Evolutionary conservation across 2,797 vertebrate genomes (phyloP), one percentile per base, ranked within the genome.

Genomic region (Tadarida brasiliensis): DNA sequence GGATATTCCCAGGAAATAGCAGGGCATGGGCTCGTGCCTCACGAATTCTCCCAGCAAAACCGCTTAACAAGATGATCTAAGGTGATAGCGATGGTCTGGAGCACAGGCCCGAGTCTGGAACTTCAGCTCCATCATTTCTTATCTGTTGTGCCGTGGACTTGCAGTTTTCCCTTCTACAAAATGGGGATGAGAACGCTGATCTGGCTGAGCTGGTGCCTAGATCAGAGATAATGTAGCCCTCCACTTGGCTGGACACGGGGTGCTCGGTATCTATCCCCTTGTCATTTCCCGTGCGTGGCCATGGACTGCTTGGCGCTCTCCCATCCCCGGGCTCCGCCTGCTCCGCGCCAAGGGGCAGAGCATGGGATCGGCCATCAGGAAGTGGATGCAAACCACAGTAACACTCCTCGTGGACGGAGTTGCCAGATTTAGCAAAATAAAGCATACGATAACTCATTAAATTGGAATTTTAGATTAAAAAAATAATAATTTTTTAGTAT

Each of bases 1-100:
- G 92, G 47, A 84, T 88, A 81, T 49, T 87, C 47, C 49, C 81
- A 91, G 70, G 24, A 91, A 91, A 51, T 17, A 63, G 11, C 33
- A 17, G 39, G 10, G 17, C 51, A 71, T 35, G 16, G 86, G 73
- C 80, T 39, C 74, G 57, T 28, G 26, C 22, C 15, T 67, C 24
- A 39, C 33, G 67, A 88, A 68, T 88, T 30, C 73, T 56, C 16
- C 39, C 28, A 71, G 56, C 10, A 87, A 83, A 96, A 87, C 5
- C 19, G 15, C 26, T 20, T 59, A 56, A 39, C 54, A 85, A 63
- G 63, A 67, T 28, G 14, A 35, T 76, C 57, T 47, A 35, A 44
- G 61, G 49, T 24, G 28, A 61, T 22, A 74, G 39, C 14, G 2
- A 26, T 4, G 26, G 44, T 12, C 6, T 4, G 8, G 33, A 51